Conservation (phyloP, 1,140 invertebrate genomes). For the Bombus picipes region DNA sequence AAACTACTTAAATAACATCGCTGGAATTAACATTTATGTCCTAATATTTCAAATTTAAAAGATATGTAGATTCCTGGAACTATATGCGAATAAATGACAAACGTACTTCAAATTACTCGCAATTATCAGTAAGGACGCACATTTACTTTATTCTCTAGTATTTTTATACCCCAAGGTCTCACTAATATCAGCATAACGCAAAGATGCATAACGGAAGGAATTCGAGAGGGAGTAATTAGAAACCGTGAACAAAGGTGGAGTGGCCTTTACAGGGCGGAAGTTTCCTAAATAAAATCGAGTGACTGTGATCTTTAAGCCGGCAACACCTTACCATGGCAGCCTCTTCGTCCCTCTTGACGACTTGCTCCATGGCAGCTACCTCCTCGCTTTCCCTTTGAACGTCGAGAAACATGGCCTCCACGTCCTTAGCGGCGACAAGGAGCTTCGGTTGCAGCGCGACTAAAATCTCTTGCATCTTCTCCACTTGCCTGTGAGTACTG, state of each 20-base stretch:
- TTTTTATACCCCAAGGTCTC: not conserved
- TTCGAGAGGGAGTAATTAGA: not conserved
- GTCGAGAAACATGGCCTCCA: constrained; percentile 89
- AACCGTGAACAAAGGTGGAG: not conserved
- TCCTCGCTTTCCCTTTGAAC: constrained; percentile 93
- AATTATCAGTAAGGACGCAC: too few relatives aligned
- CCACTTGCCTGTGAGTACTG: constrained; percentile 91
- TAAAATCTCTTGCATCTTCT: constrained; percentile 92
- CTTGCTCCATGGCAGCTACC: constrained; percentile 88
- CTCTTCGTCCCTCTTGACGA: constrained; percentile 87
- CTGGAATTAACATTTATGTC: too few relatives aligned
- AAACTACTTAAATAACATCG: too few relatives aligned
- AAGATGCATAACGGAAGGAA: not conserved
- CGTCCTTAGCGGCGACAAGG: constrained; percentile 92
- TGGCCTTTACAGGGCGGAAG: not conserved
- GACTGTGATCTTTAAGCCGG: constrained; percentile 2
- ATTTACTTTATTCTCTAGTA: not conserved
- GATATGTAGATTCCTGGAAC: too few relatives aligned
- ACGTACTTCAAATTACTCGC: too few relatives aligned
- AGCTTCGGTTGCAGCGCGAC: constrained; percentile 94
- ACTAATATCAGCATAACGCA: not conserved
- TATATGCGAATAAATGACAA: too few relatives aligned
- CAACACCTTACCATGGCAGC: constrained; percentile 84
- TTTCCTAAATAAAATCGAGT: constrained; percentile 2
- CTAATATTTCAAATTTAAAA: too few relatives aligned